Evolutionary conservation across 2,888 invertebrate genomes (phyloP).

Genomic region (Rhingia campestris): DNA sequence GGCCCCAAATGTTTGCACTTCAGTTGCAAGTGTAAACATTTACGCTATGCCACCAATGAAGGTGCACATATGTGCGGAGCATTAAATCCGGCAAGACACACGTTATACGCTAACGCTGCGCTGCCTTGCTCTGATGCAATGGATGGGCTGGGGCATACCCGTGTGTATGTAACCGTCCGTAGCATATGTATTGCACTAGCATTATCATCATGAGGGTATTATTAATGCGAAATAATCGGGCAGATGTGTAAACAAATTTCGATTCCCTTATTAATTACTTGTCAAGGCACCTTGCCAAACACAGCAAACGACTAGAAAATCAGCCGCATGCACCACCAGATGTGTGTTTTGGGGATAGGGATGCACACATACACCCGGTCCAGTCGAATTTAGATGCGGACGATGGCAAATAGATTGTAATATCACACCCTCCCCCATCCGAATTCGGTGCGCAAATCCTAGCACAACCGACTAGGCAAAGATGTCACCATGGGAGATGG

Average conservation of each 20-base stretch:
- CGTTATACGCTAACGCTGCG: not conserved
- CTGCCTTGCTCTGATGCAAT: not conserved
- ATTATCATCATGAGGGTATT: constrained; percentile 75
- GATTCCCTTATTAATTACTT: constrained; percentile 78
- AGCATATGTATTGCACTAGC: constrained; percentile 2
- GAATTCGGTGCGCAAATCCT: constrained; percentile 31
- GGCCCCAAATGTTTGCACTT: constrained; percentile 61
- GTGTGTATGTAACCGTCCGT: constrained; percentile 16
- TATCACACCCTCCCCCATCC: constrained; percentile 32
- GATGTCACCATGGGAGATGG: constrained; percentile 47
- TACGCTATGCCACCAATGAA: constrained; percentile 56
- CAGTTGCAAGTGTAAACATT: constrained; percentile 66
- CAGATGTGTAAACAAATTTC: constrained; percentile 77
- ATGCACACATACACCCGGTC: constrained; percentile 9
- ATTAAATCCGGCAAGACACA: constrained; percentile 56
- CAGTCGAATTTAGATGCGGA: constrained; percentile 50
- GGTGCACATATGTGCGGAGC: constrained; percentile 20
- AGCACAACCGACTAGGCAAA: constrained; percentile 45
- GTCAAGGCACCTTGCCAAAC: constrained; percentile 77
- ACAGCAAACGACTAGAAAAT: constrained; percentile 73
- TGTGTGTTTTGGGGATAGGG: constrained; percentile 64
- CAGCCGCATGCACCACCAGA: constrained; percentile 74
- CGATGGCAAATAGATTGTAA: constrained; percentile 66
- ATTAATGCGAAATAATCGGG: constrained; percentile 77
- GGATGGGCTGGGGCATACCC: not conserved